Evolutionary conservation across 1,140 invertebrate genomes (phyloP).

Genomic region (Pissodes strobi): DNA sequence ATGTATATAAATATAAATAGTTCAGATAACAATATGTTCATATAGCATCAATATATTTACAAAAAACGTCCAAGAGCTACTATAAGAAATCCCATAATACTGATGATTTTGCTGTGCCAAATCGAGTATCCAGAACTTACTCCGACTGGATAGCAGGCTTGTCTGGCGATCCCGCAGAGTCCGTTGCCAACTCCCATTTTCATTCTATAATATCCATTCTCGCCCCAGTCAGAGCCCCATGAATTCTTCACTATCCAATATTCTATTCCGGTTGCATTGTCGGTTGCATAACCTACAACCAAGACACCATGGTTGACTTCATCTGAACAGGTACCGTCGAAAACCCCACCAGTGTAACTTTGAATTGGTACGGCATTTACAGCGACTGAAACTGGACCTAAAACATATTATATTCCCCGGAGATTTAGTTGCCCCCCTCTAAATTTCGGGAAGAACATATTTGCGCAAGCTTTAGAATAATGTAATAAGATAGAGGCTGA

Average conservation of each 20-base stretch:
- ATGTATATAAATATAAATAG: too few relatives aligned
- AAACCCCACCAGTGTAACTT: background rate
- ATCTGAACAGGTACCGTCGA: slow-evolving; percentile 1
- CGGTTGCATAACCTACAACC: background rate
- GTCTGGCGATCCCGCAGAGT: background rate
- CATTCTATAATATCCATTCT: background rate
- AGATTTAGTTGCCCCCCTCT: too few relatives aligned
- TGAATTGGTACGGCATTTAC: background rate
- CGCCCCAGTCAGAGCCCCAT: background rate
- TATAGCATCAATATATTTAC: too few relatives aligned
- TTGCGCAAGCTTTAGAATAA: too few relatives aligned
- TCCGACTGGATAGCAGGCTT: slow-evolving; percentile 6
- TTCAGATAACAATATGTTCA: too few relatives aligned
- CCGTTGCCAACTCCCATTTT: background rate
- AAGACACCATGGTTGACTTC: background rate
- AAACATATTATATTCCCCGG: too few relatives aligned
- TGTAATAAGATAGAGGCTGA: too few relatives aligned
- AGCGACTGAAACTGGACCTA: background rate
- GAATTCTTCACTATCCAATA: slow-evolving; percentile 9
- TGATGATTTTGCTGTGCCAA: too few relatives aligned
- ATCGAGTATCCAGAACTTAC: background rate
- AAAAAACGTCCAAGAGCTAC: too few relatives aligned
- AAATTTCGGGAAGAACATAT: too few relatives aligned
- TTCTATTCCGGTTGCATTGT: background rate
- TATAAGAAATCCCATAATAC: too few relatives aligned